Base-by-base conservation (phyloP, 2,113 vertebrate genomes). In the Aspidoscelis tigris region DNA sequence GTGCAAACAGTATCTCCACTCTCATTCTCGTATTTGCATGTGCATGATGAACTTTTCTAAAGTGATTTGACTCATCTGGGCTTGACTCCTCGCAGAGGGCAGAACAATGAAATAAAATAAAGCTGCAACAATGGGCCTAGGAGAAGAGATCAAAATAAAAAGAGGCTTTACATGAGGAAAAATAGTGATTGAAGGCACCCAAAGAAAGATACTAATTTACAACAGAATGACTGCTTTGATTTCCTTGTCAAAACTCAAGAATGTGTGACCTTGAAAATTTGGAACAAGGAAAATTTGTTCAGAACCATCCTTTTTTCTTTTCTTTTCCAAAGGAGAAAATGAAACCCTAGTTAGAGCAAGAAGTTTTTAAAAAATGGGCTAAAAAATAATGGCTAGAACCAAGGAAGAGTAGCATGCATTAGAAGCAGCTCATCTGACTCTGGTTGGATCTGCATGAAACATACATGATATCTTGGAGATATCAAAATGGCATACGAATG, bases 191-290 rank as follows among this genome's bases (percentile, higher is more conserved):
- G 66, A 47, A 1, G 58, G 73, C 61, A 11, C 78, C 81, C 58
- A 83, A 83, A 83, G 72, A 55, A 26, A 72, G 12, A 76, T 64
- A 66, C 78, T 81, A 44, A 81, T 84, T 84, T 88, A 72, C 82
- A 88, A 81, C 80, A 73, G 58, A 84, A 84, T 81, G 61, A 55
- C 50, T 77, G 81, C 71, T 75, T 87, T 76, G 43, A 71, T 66
- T 84, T 58, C n/a, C 55, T 84, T 81, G 78, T 77, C 78, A 81
- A 76, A 84, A 72, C 26, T 78, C 74, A 78, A 74, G 75, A 78
- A 81, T 72, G 65, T 86, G 53, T 81, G 64, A 84, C 73, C 55
- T 81, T 77, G 66, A 84, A 14, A 58, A 81, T 81, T 74, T 20
- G 47, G 77, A 33, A 82, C 44, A 70, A 21, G 58, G 14, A 43